phyloP scores from a whole-genome alignment of 2,888 invertebrate genomes.

The Malthinus flaveolus region DNA sequence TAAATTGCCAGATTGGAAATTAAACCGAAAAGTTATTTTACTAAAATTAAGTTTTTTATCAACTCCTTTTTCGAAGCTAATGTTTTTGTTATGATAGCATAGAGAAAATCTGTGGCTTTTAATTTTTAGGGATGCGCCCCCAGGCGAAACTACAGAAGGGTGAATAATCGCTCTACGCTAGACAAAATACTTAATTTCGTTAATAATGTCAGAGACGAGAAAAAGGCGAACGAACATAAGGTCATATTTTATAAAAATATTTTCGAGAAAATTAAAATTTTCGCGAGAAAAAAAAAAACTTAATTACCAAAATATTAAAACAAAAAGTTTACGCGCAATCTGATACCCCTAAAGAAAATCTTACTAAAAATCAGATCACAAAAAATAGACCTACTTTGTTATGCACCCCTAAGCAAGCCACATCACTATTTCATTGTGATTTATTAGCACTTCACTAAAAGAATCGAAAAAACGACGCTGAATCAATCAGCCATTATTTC shows the following conservation, averaged over 20 bases:
- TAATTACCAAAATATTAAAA: conserved; percentile 13
- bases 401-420: conserved; percentile 52
- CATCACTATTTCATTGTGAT: conserved; percentile 57
- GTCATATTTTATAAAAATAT: background rate
- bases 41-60: conserved; percentile 5
- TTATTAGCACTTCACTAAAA: conserved; percentile 56
- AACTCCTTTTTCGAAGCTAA: conserved; percentile 17
- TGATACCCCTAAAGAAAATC: conserved; percentile 35
- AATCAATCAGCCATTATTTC: conserved; percentile 57
- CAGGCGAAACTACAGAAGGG: conserved; percentile 51
- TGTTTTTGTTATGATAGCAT: conserved; percentile 43
- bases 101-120: conserved; percentile 56
- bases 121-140: conserved; percentile 56
- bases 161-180: conserved; percentile 49
- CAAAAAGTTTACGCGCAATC: conserved; percentile 22
- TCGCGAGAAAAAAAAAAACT: conserved; percentile 9
- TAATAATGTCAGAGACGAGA: conserved; percentile 14
- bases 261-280: background rate
- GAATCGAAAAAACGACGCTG: conserved; percentile 57
- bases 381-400: conserved; percentile 53
- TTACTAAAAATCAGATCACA: conserved; percentile 50
- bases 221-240: conserved; percentile 1
- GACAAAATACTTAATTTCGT: conserved; percentile 22
- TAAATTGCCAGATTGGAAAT: too few relatives aligned
- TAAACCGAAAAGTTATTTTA: background rate